Evolutionary conservation across 2,888 invertebrate genomes (phyloP), one percentile per base, ranked within the genome.

Genomic region (Carterocephalus palaemon): DNA sequence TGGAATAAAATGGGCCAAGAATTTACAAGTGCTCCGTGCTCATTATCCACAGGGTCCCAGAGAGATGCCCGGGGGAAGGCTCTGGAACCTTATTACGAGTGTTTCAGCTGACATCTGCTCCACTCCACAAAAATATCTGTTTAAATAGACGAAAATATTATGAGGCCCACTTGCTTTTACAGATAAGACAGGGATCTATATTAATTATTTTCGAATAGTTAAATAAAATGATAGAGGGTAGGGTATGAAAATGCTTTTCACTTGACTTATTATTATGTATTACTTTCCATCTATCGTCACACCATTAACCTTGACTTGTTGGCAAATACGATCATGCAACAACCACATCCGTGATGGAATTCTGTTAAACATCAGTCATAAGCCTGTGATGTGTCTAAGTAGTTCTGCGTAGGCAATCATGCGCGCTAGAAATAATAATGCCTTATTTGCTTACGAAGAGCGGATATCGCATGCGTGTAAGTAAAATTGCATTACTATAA

Each of bases 1-100:
- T 33, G 26, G 24, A 16, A 20, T 34, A 26, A 34, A 42, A 42
- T 42, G 42, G 41, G 10, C 9, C 15, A 33, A 42, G 26, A 41
- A 33, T 32, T 33, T 41, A 15, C 26, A 28, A 34, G 33, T 33
- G 24, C 26, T 26, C 42, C 3, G 20, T 9, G 26, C 29, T 47
- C 48, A 47, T 52, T 53, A 53, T 37, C 40, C 33, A 8, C 53
- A 53, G 47, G 40, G 16, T 34, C 47, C 48, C 39, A 42, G 40
- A 43, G 15, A 12, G 33, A 19, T 17, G 54, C 57, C 57, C 51
- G 56, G 50, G 57, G 59, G 55, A 52, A 50, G n/a, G n/a, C n/a
- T n/a, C 49, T 52, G 53, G 56, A 54, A 62, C 65, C 60, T 67
- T 72, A 74, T 75, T 75, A 73, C n/a, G n/a, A n/a, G n/a, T 64